These are phyloP conservation scores for Caradrina kadenii DNA, from an alignment of 2,888 invertebrate genomes.

Conservation along the genomic window DNA sequence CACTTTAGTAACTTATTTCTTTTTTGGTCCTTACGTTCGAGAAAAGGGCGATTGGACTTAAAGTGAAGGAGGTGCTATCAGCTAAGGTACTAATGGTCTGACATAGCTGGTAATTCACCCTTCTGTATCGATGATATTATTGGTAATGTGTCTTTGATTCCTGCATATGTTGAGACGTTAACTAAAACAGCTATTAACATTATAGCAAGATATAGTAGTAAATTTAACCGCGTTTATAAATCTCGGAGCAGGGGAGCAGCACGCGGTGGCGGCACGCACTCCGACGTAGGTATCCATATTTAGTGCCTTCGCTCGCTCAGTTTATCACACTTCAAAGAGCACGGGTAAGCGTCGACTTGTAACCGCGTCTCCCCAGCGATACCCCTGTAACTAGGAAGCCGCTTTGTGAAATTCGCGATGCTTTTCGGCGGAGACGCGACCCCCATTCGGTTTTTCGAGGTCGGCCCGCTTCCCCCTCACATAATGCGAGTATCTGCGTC, in stretches of 20 bases:
- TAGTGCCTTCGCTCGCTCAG: slow-evolving; percentile 79
- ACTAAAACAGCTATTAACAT: slow-evolving; percentile 59
- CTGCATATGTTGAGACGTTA: slow-evolving; percentile 31
- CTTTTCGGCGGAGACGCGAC: slow-evolving; percentile 81
- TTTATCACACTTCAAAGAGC: slow-evolving; percentile 89
- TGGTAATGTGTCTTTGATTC: slow-evolving; percentile 13
- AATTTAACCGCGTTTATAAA: slow-evolving; percentile 77
- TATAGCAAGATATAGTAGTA: slow-evolving; percentile 65
- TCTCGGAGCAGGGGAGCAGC: slow-evolving; percentile 73
- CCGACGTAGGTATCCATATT: slow-evolving; percentile 79
- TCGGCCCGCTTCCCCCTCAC: slow-evolving; percentile 78
- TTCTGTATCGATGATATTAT: neutral
- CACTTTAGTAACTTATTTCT: neutral
- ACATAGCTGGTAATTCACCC: neutral
- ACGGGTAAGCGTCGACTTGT: slow-evolving; percentile 81
- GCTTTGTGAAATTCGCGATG: slow-evolving; percentile 88
- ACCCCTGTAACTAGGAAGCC: slow-evolving; percentile 84
- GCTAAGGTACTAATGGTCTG: neutral
- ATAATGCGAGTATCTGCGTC: slow-evolving; percentile 74
- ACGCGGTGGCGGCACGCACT: slow-evolving; percentile 76
- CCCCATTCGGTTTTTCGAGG: slow-evolving; percentile 89
- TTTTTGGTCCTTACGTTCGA: neutral
- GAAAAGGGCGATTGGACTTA: neutral
- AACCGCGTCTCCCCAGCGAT: slow-evolving; percentile 83
- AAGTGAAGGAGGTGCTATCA: neutral